Percentiles rank a stretch among this genome's conserved stretches.
Evolutionary conservation across 2,888 invertebrate genomes (phyloP).

Genomic region (Dascillus cervinus): DNA sequence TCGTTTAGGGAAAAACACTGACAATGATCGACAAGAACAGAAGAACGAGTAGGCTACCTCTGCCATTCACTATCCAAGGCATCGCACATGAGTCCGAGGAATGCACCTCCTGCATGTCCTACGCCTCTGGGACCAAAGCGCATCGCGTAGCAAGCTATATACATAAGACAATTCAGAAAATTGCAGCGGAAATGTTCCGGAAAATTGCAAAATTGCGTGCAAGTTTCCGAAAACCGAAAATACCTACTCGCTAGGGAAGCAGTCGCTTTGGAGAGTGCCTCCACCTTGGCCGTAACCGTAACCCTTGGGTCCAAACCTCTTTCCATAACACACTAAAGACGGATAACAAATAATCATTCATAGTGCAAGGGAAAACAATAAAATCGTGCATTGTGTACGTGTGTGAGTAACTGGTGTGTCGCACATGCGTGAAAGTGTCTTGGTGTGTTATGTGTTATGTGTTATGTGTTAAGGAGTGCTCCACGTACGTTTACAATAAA

Average conservation of each 20-base stretch:
- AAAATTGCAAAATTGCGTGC: not conserved
- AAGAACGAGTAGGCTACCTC: constrained; percentile 47
- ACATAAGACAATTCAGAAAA: constrained; percentile 4
- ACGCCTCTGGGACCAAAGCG: constrained; percentile 92
- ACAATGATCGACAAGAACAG: constrained; percentile 1
- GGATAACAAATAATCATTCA: constrained; percentile 18
- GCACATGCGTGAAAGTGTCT: too few relatives aligned
- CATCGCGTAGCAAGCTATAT: constrained; percentile 87
- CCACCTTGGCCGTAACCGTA: constrained; percentile 97
- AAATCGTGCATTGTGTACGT: too few relatives aligned
- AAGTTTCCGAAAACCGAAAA: constrained; percentile 2
- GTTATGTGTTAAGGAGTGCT: constrained; percentile 24
- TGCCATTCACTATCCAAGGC: constrained; percentile 70
- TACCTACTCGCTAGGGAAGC: constrained; percentile 74
- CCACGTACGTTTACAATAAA: constrained; percentile 89
- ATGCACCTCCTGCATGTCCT: constrained; percentile 84
- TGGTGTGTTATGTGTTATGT: too few relatives aligned
- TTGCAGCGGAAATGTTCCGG: not conserved
- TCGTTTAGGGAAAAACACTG: not conserved
- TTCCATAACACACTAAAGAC: constrained; percentile 82
- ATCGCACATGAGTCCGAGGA: constrained; percentile 78
- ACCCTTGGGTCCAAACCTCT: constrained; percentile 95
- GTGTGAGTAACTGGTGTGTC: too few relatives aligned
- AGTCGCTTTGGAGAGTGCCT: constrained; percentile 86
- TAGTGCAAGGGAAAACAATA: constrained; percentile 8